A percentile compares a stretch with the other conserved stretches of the same genome.
Evolutionary conservation across 2,888 invertebrate species (phyloP).

Genomic region (Agonopterix subpropinquella): DNA sequence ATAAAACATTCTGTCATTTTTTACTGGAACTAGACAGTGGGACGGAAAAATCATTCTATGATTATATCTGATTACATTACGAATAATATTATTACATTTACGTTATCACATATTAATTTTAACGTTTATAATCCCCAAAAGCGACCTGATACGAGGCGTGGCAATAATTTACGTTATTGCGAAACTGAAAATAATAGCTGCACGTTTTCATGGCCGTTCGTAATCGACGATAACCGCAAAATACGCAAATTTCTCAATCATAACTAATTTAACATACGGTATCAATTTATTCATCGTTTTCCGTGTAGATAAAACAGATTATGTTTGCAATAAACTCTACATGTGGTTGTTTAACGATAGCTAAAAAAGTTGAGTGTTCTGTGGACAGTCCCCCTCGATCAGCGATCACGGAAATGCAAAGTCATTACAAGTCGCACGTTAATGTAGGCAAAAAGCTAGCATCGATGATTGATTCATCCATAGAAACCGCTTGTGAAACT

Average conservation of each 20-base stretch:
- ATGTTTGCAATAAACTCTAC: too few relatives aligned
- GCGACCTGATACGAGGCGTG: constrained; percentile 29
- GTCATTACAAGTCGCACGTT: constrained; percentile 54
- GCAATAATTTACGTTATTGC: constrained; percentile 38
- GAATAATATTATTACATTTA: constrained; percentile 32
- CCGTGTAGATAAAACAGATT: too few relatives aligned
- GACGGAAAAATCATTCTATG: constrained; percentile 39
- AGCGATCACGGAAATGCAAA: constrained; percentile 38
- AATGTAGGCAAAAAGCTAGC: constrained; percentile 48
- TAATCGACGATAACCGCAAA: constrained; percentile 40
- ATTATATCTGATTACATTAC: constrained; percentile 32
- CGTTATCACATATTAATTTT: constrained; percentile 29
- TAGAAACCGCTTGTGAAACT: constrained; percentile 49
- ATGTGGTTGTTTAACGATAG: too few relatives aligned
- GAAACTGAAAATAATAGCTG: constrained; percentile 44
- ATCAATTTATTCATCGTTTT: too few relatives aligned
- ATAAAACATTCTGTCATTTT: constrained; percentile 43
- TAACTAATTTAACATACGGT: too few relatives aligned
- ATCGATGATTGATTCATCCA: constrained; percentile 59
- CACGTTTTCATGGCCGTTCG: constrained; percentile 33
- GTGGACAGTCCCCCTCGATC: constrained; percentile 15
- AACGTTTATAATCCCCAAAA: constrained; percentile 37
- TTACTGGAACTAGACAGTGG: constrained; percentile 40
- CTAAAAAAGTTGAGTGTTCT: constrained; percentile 27
- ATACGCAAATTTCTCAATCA: background rate